phyloP scores from a whole-genome alignment of 2,797 vertebrate genomes.

The Pachyuromys duprasi region DNA sequence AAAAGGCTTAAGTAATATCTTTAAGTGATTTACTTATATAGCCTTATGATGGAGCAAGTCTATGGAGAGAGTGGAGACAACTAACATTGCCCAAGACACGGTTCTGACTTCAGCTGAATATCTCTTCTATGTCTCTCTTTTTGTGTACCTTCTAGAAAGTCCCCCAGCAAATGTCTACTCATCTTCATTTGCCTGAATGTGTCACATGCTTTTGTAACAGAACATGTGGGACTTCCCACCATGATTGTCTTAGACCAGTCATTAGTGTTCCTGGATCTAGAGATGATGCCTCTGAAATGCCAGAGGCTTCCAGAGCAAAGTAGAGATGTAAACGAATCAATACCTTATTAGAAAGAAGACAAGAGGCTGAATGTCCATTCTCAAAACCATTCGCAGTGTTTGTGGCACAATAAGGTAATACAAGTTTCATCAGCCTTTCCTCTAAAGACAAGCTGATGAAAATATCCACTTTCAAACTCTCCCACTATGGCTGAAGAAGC shows the following conservation, averaged over 20 bases:
- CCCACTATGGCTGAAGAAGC: conserved; percentile 39
- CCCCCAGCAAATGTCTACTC: not conserved
- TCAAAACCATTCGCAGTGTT: not conserved
- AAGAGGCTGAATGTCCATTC: not conserved
- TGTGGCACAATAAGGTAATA: not conserved
- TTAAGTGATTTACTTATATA: not conserved
- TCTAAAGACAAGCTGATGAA: not conserved
- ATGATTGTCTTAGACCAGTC: not conserved
- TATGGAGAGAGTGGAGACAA: not conserved
- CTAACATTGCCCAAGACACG: not conserved
- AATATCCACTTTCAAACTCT: not conserved
- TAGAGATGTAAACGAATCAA: not conserved
- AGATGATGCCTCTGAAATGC: not conserved
- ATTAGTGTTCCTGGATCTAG: not conserved
- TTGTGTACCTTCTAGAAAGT: not conserved
- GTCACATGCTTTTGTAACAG: not conserved
- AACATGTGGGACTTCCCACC: not conserved
- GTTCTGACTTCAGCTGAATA: not conserved
- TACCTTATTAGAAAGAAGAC: not conserved
- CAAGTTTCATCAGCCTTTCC: not conserved
- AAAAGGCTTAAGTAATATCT: not conserved
- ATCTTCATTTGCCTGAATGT: not conserved
- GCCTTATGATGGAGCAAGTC: not conserved
- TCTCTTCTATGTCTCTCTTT: not conserved
- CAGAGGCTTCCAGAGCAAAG: not conserved